Conservation (phyloP, 1,140 invertebrate genomes). For the Drosophila melanica region DNA sequence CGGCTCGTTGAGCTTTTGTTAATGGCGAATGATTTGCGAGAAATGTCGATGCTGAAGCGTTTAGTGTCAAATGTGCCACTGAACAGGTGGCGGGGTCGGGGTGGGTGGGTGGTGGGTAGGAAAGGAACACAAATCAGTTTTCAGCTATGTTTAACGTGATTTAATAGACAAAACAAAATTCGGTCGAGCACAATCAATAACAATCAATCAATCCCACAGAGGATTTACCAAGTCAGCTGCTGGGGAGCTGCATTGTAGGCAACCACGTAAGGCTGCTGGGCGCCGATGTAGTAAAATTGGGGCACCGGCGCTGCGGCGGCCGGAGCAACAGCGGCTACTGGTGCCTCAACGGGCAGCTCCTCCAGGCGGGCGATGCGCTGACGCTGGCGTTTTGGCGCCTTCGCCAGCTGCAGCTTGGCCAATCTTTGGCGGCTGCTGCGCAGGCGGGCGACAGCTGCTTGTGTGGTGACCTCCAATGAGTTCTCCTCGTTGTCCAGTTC, state of each 20-base stretch:
- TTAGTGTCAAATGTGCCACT: constrained; percentile 11
- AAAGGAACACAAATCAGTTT: not conserved
- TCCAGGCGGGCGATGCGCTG: constrained; percentile 68
- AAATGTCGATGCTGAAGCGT: constrained; percentile 26
- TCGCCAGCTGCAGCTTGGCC: constrained; percentile 60
- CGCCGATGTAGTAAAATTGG: constrained; percentile 56
- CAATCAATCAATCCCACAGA: constrained; percentile 2
- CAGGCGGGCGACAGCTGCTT: constrained; percentile 48
- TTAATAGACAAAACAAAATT: constrained; percentile 28
- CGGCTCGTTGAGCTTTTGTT: constrained; percentile 37
- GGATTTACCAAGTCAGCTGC: constrained; percentile 57
- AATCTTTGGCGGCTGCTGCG: constrained; percentile 55
- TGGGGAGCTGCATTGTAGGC: constrained; percentile 57
- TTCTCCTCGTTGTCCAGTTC: constrained; percentile 65
- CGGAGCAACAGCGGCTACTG: constrained; percentile 12
- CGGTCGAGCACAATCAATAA: constrained; percentile 16
- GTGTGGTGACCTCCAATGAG: constrained; percentile 56
- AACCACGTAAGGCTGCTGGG: constrained; percentile 60
- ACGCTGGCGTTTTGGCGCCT: constrained; percentile 34
- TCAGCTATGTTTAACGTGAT: constrained; percentile 7
- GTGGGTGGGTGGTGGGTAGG: not conserved
- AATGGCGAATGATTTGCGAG: constrained; percentile 55
- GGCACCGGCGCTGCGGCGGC: constrained; percentile 33
- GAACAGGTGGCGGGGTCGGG: not conserved
- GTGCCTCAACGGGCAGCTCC: constrained; percentile 48